phyloP scores from a whole-genome alignment of 2,797 vertebrate genomes.

The Anguilla obscura region DNA sequence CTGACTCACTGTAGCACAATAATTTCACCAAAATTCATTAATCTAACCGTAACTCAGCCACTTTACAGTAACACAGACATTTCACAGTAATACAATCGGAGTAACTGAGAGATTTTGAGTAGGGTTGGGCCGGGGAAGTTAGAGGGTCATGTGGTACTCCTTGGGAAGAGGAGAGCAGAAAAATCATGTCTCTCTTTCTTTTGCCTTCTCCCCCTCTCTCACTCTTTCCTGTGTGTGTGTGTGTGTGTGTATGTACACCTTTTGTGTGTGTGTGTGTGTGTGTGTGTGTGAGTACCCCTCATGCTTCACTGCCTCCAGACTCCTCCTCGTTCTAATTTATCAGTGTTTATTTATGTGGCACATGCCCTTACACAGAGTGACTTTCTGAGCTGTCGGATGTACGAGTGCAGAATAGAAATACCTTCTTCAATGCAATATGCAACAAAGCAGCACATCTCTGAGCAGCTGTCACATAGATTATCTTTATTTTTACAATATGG shows the following conservation, averaged over 20 bases:
- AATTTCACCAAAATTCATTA: neutral
- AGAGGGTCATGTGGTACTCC: neutral
- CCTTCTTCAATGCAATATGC: neutral
- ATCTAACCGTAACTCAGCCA: neutral
- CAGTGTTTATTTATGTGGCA: conserved; percentile 3
- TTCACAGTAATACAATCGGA: neutral
- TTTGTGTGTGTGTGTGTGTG: neutral
- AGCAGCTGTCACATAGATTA: neutral
- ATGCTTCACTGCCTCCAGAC: neutral
- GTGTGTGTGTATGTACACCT: neutral
- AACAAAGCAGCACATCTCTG: neutral
- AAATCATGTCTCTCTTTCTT: neutral
- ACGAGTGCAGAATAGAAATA: neutral
- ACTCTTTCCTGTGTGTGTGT: neutral
- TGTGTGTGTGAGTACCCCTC: neutral
- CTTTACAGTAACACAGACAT: neutral
- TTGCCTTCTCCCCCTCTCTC: neutral
- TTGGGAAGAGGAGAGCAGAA: neutral
- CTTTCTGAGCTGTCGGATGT: neutral
- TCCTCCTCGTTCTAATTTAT: neutral
- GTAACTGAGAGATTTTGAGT: neutral
- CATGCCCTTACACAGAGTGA: neutral
- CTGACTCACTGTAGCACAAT: neutral
- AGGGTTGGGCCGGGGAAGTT: neutral
- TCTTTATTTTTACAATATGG: neutral